Conservation (phyloP, 1,140 invertebrate genomes). For the Tetragonula clypearis region DNA sequence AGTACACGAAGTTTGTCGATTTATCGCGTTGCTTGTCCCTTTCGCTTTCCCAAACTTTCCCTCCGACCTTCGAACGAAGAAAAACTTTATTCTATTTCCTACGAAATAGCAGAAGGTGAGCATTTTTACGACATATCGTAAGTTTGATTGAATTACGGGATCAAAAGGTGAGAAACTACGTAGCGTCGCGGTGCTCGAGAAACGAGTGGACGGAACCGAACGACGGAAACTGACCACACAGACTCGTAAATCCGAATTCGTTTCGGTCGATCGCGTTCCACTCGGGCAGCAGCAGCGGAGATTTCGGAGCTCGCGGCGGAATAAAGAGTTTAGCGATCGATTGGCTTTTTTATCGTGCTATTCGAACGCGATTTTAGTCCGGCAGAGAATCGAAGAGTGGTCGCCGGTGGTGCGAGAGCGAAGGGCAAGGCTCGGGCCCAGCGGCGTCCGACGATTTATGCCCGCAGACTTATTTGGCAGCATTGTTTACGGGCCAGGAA, state of each 20-base stretch:
- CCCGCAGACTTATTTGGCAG: constrained; percentile 65
- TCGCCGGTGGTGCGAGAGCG: constrained; percentile 17
- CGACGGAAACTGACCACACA: no score
- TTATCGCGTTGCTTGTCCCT: not conserved
- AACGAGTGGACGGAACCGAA: no score
- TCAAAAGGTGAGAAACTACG: constrained; percentile 19
- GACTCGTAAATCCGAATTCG: constrained; percentile 49
- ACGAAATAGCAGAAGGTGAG: not conserved
- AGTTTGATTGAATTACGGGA: no score
- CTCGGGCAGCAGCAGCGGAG: not conserved
- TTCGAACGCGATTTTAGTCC: constrained; percentile 6
- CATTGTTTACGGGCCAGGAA: constrained; percentile 69
- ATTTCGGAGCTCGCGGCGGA: constrained; percentile 20
- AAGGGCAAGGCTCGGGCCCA: not conserved
- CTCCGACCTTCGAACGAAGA: not conserved
- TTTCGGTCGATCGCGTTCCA: not conserved
- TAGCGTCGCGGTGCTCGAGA: constrained; percentile 14
- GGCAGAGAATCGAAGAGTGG: not conserved
- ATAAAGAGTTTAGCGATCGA: constrained; percentile 60
- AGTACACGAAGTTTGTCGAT: not conserved
- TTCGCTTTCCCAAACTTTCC: not conserved
- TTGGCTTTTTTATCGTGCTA: constrained; percentile 52
- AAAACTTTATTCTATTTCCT: not conserved
- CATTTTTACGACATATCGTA: not conserved
- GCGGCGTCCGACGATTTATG: constrained; percentile 60